Percentiles rank a stretch among this genome's conserved stretches.
Evolutionary conservation across 2,888 invertebrate genomes (phyloP).

Genomic region (Cataglyphis cursor): DNA sequence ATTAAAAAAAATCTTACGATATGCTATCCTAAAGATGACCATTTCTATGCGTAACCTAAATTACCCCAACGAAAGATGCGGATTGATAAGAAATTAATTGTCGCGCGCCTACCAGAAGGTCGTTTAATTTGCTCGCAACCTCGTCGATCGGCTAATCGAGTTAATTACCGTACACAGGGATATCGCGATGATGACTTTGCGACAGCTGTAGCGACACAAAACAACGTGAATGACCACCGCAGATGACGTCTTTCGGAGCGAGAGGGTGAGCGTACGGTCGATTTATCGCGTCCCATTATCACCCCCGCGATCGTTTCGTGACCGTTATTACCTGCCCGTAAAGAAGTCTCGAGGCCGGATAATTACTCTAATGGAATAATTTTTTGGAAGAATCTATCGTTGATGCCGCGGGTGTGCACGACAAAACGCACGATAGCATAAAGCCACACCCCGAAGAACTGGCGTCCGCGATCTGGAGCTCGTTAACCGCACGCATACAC

Average conservation of each 20-base stretch:
- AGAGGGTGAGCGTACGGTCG: slow-evolving; percentile 56
- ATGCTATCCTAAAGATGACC: not conserved
- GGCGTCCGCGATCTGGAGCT: slow-evolving; percentile 45
- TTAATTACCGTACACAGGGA: slow-evolving; percentile 68
- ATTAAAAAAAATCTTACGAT: not conserved
- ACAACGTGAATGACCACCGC: slow-evolving; percentile 33
- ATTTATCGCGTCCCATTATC: slow-evolving; percentile 82
- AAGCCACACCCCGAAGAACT: slow-evolving; percentile 60
- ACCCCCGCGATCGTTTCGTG: slow-evolving; percentile 78
- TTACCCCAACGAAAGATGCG: slow-evolving; percentile 59
- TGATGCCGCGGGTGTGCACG: slow-evolving; percentile 52
- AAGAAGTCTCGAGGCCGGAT: slow-evolving; percentile 65
- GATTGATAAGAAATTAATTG: slow-evolving; percentile 72
- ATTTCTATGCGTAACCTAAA: slow-evolving; percentile 16
- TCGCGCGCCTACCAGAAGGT: slow-evolving; percentile 51
- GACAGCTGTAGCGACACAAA: slow-evolving; percentile 63
- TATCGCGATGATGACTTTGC: slow-evolving; percentile 66
- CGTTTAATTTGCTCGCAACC: slow-evolving; percentile 67
- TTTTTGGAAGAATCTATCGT: slow-evolving; percentile 77
- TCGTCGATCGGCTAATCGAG: slow-evolving; percentile 74
- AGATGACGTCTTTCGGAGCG: slow-evolving; percentile 26
- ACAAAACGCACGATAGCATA: slow-evolving; percentile 35
- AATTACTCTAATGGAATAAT: slow-evolving; percentile 85
- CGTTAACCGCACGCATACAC: slow-evolving; percentile 51
- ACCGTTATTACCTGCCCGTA: slow-evolving; percentile 73